Evolutionary conservation across 2,797 vertebrate species (phyloP), one percentile per base, ranked within the genome.

Genomic region (Cottoperca gobio): DNA sequence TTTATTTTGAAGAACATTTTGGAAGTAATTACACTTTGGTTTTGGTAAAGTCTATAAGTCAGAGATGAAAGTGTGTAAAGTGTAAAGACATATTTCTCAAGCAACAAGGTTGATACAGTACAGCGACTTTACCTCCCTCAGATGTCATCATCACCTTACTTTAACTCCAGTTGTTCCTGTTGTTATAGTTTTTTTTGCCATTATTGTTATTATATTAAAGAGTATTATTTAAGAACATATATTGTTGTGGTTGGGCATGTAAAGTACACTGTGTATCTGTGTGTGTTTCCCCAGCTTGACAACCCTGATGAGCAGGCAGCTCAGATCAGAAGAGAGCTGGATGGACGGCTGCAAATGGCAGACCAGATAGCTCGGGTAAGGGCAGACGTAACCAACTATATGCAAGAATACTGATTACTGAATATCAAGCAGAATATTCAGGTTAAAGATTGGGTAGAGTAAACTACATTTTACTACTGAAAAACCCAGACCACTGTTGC

Each of bases 261-360:
- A 7, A 54, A 33, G 7, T 28, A 0, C 8, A 31, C 2, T 48
- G 23, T 76, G 53, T 84, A 6, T 65, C 11, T 64, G 14, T 61
- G 3, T 88, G 46, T 95, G 73, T 86, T 54, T 89, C 1, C 72
- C 13, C 91, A 99, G 98, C 92, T 99, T 92, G 98, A 99, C 92
- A 99, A 99, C 86, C 97, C 95, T 26, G 98, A 99, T 54, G 98
- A 99, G 75, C 98, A 99, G 90, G 98, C 98, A 0, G 98, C 98
- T 0, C 98, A 99, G 92, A 99, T 99, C 94, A 95, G 98, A 88
- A 94, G 98, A 0, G 98, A 99, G 76, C 88, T 99, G 88, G 98
- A 99, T 2, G 98, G 98, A 78, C 96, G 97, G 46, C 95, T 99
- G 67, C 98, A 99, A 85, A 99, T 99, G 98, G 98, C 97, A n/a